Base-by-base conservation (phyloP, 2,797 vertebrate species). In the Parambassis ranga region DNA sequence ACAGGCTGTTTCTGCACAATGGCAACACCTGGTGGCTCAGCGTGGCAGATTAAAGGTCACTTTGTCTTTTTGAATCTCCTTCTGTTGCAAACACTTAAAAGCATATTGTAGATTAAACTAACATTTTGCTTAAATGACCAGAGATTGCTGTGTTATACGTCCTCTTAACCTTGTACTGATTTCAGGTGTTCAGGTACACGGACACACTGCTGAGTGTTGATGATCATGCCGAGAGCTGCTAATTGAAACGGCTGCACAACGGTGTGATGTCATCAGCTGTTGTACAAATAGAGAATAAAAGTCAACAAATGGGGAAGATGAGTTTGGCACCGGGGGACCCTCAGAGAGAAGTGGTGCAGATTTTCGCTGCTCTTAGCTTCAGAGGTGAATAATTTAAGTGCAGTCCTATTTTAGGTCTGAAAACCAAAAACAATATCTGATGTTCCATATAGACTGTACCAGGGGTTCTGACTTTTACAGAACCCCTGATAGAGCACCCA, bases 21-120 rank as follows among this genome's bases (percentile, higher is more conserved):
- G 81, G 79, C 81, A 70, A 55, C 82, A 83, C 83, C 87, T 87
- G 79, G 82, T 82, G 85, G 82, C 64, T 73, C 65, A 60, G 38
- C 18, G 65, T 42, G 53, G 49, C 59, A 50, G 41, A 64, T 3
- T 19, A 23, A 42, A 30, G n/a, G 24, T 43, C 38, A 64, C 16
- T 22, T 53, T 26, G 11, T 39, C 27, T 49, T 20, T 13, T 5
- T 23, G n/a, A 49, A 36, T 57, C 47, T 18, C 32, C 61, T 36
- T 46, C 27, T 18, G 22, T 24, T 16, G 18, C 26, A 30, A 18
- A 44, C 36, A 44, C 9, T 27, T 28, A 35, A 35, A 62, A 24
- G 15, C 36, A 11, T 14, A 15, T 22, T 37, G 8, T 14, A 31
- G 26, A 14, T 43, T 27, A 14, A 23, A 52, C 35, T 24, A 28